Percentiles rank a stretch among this genome's conserved stretches.
Evolutionary conservation across 2,888 invertebrate genomes (phyloP).

Genomic region (Automeris io): DNA sequence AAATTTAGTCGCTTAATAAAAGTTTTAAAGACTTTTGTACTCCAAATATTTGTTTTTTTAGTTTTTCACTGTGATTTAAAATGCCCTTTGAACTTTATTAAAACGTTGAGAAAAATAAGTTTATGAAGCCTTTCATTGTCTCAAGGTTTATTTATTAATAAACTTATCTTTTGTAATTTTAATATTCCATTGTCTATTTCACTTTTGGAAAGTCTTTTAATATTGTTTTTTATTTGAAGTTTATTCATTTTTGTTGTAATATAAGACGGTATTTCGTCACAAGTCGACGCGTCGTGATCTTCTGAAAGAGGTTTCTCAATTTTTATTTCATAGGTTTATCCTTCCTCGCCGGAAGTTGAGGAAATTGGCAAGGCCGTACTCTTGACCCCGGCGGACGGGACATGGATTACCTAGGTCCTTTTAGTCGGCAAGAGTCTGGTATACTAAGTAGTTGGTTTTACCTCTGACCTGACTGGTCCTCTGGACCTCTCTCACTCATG

Average conservation of each 20-base stretch:
- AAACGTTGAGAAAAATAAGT: not conserved
- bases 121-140: conserved; percentile 1
- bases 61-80: not conserved
- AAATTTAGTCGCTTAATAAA: not conserved
- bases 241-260: not conserved
- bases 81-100: conserved; percentile 2
- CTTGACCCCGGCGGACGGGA: too few relatives aligned
- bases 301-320: too few relatives aligned
- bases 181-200: not conserved
- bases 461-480: too few relatives aligned
- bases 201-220: not conserved
- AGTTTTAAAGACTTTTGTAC: not conserved
- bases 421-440: too few relatives aligned
- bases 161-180: not conserved
- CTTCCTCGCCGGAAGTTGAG: too few relatives aligned
- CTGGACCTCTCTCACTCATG: too few relatives aligned
- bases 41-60: not conserved
- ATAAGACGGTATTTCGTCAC: too few relatives aligned
- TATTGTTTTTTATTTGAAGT: not conserved
- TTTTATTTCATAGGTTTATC: too few relatives aligned
- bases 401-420: too few relatives aligned
- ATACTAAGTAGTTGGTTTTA: too few relatives aligned
- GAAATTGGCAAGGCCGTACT: too few relatives aligned
- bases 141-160: conserved; percentile 1
- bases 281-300: too few relatives aligned